Conservation (phyloP, 1,140 invertebrate genomes). For the Magallana gigas region DNA sequence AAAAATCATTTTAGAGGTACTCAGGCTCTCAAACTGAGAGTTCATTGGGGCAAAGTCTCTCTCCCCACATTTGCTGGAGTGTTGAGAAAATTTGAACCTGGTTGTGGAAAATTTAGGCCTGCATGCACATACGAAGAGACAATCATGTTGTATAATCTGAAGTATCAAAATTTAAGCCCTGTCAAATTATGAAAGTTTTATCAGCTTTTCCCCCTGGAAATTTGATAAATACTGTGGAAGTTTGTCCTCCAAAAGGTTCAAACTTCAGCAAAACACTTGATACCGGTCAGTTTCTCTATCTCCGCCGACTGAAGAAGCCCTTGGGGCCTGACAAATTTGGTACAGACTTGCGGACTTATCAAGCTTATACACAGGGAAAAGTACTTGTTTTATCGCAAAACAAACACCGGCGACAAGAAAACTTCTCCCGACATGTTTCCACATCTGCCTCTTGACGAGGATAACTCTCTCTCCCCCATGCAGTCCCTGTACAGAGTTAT, state of each 20-base stretch:
- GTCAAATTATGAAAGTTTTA: slow-evolving; percentile 38
- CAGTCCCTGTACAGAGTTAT: not conserved
- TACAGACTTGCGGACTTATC: slow-evolving; percentile 12
- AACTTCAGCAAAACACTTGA: slow-evolving; percentile 32
- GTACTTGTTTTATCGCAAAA: slow-evolving; percentile 34
- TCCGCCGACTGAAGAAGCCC: slow-evolving; percentile 2
- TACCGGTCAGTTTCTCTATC: slow-evolving; percentile 29
- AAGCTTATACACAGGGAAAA: slow-evolving; percentile 12
- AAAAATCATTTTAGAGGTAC: no score
- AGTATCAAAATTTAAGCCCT: slow-evolving; percentile 24
- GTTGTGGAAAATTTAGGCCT: not conserved
- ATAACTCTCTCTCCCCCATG: slow-evolving; percentile 21
- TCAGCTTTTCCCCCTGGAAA: not conserved
- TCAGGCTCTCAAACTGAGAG: no score
- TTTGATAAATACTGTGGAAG: slow-evolving; percentile 24
- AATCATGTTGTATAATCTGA: not conserved
- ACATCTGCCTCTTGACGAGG: slow-evolving; percentile 22
- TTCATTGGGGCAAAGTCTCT: no score
- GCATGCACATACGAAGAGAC: not conserved
- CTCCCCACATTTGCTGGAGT: not conserved
- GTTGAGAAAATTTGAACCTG: not conserved
- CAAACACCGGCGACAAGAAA: slow-evolving; percentile 14
- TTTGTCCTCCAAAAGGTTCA: slow-evolving; percentile 35
- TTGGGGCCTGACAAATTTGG: not conserved
- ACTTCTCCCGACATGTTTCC: slow-evolving; percentile 27